Evolutionary conservation across 2,888 invertebrate genomes (phyloP), one percentile per base, ranked within the genome.

Genomic region (Nomada ferruginata): DNA sequence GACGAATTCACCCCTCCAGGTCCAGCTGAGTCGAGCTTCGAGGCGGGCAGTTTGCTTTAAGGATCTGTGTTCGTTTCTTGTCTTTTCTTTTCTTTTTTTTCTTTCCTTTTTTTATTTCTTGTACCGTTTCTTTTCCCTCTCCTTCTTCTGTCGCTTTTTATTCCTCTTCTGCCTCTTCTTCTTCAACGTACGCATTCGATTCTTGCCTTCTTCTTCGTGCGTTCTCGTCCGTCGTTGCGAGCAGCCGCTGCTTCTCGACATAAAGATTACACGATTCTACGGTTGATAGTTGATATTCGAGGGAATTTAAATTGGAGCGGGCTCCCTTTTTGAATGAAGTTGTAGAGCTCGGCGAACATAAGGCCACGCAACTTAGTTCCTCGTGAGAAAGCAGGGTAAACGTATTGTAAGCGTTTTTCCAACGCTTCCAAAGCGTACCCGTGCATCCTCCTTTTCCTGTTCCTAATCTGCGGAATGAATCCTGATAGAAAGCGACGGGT

Each of bases 1-100:
- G 88, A 89, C 87, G 87, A 90, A 90, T 89, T 89, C 87, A 87
- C 82, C 90, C 89, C 90, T 89, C 91, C 90, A 89, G 87, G 72
- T 77, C 79, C 73, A 55, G 68, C 72, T 52, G 73, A 47, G 74
- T 61, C 82, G 84, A 84, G 86, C 84, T 77, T 75, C 86, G 82
- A 87, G 85, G 85, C 86, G 88, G 85, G 83, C 89, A 86, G 89
- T 90, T 89, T 89, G 87, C 90, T 91, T 89, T 89, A 88, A 91
- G 89, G 89, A 91, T 91, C 91, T 89, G 47, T 47, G 83, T 78
- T 88, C 84, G 84, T 84, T 82, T 71, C 64, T 60, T 57, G 53
- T 76, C 55, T 63, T 66, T 61, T 50, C 74, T 57, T 26, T 36
- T 53, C 53, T 23, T 36, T 53, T 57, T 23, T 20, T 36, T 26